Evolutionary conservation across 2,113 vertebrate genomes (phyloP).

Genomic region (Thomomys bottae): DNA sequence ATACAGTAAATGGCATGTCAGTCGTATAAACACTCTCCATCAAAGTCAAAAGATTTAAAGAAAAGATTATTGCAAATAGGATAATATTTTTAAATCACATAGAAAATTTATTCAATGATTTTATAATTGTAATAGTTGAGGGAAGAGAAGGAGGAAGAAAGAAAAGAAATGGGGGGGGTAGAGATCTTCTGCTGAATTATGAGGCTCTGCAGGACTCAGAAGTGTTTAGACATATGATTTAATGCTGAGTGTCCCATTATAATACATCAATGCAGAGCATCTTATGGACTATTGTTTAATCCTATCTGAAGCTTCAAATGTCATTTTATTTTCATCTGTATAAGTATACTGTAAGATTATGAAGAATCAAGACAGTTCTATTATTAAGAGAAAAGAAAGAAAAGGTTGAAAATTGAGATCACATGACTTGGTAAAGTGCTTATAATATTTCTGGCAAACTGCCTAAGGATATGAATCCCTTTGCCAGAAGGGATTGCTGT

Average conservation of each 20-base stretch:
- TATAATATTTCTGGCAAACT: constrained; percentile 49
- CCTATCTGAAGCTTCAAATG: constrained; percentile 40
- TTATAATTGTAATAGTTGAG: not conserved
- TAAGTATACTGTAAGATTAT: not conserved
- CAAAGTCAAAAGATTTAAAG: constrained; percentile 52
- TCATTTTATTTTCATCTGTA: constrained; percentile 52
- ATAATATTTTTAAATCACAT: not conserved
- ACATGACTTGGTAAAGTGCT: constrained; percentile 42
- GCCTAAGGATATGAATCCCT: constrained; percentile 7
- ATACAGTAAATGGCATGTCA: not conserved
- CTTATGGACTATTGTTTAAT: constrained; percentile 41
- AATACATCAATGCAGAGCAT: not conserved
- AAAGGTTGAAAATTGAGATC: constrained; percentile 35
- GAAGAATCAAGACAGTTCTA: not conserved
- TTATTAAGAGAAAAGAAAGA: not conserved
- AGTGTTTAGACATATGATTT: constrained; percentile 46
- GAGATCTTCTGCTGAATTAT: not conserved
- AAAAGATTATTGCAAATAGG: constrained; percentile 11
- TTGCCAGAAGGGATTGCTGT: not conserved
- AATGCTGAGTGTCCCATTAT: constrained; percentile 39
- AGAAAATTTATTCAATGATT: not conserved
- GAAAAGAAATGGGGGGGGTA: too few species aligned
- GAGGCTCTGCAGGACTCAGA: not conserved
- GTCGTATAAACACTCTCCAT: not conserved
- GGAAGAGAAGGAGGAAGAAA: not conserved